Conservation (phyloP, 2,797 vertebrate genomes). For the Acanthurus lineatus region DNA sequence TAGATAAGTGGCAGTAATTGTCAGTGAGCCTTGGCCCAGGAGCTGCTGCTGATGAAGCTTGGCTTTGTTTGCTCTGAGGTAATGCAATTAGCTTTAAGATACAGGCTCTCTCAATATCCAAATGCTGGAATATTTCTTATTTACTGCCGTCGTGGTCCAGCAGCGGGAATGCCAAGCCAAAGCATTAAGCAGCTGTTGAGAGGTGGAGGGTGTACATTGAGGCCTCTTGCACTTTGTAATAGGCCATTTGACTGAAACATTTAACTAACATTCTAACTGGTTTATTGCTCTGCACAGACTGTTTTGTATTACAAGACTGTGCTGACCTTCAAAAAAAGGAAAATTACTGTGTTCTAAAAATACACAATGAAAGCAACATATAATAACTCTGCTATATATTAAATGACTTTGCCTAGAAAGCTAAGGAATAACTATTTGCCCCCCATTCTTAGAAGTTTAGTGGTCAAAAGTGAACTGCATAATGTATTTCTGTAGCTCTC, state of each 20-base stretch:
- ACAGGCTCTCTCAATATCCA: conserved; percentile 38
- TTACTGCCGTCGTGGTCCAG: conserved; percentile 22
- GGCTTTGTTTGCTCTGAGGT: conserved; percentile 53
- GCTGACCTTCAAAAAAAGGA: conserved; percentile 42
- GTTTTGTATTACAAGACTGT: conserved; percentile 34
- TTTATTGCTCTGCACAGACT: conserved; percentile 22
- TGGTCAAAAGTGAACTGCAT: conserved; percentile 49
- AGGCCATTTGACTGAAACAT: conserved; percentile 31
- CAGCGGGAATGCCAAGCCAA: conserved; percentile 24
- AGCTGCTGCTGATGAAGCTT: conserved; percentile 59
- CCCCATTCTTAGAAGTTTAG: conserved; percentile 27
- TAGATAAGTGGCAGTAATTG: conserved; percentile 57
- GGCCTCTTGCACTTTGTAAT: conserved; percentile 13
- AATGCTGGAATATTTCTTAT: conserved; percentile 45
- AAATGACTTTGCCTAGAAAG: conserved; percentile 2
- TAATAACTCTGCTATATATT: conserved; percentile 48
- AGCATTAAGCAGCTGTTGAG: conserved; percentile 37
- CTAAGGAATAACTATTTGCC: conserved; percentile 28
- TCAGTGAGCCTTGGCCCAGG: conserved; percentile 14
- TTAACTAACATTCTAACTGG: not conserved
- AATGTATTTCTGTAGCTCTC: conserved; percentile 54
- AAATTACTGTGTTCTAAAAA: conserved; percentile 39
- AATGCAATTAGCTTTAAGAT: conserved; percentile 64
- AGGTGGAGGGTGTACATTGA: conserved; percentile 18
- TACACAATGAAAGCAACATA: conserved; percentile 34